A percentile compares a stretch with the other conserved stretches of the same genome.
phyloP scores from a whole-genome alignment of 2,797 vertebrate genomes.

The Gymnothorax reevesii region DNA sequence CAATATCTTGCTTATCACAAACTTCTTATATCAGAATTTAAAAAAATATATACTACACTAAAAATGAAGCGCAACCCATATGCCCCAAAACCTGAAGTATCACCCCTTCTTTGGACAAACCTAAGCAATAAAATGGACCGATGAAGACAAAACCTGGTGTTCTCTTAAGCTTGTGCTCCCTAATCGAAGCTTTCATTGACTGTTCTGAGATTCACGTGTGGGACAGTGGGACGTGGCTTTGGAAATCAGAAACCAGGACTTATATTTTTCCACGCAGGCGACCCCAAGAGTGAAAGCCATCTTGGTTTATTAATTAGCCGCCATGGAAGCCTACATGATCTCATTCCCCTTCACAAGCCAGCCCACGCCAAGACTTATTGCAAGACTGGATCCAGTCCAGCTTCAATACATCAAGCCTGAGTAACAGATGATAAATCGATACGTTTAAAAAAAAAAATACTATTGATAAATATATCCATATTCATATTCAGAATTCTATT shows the following conservation, averaged over 20 bases:
- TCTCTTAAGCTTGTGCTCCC: background rate
- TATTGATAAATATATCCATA: background rate
- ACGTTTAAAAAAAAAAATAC: conserved; percentile 58
- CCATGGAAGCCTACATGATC: conserved; percentile 51
- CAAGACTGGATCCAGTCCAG: conserved; percentile 70
- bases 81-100: background rate
- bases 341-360: conserved; percentile 58
- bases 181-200: background rate
- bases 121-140: background rate
- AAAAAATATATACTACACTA: background rate
- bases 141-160: background rate
- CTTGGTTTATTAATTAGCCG: conserved; percentile 4
- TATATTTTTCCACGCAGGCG: background rate
- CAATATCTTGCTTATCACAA: background rate
- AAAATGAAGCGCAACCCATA: background rate
- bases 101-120: background rate
- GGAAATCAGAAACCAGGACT: background rate
- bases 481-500: conserved; percentile 74
- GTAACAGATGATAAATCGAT: conserved; percentile 89
- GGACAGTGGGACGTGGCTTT: background rate
- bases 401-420: conserved; percentile 76
- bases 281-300: background rate
- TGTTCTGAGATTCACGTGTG: background rate
- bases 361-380: conserved; percentile 62
- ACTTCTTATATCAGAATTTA: no score